These are phyloP conservation scores for Deroptyus accipitrinus DNA, from an alignment of 2,113 vertebrate species.

Conservation along the genomic window DNA sequence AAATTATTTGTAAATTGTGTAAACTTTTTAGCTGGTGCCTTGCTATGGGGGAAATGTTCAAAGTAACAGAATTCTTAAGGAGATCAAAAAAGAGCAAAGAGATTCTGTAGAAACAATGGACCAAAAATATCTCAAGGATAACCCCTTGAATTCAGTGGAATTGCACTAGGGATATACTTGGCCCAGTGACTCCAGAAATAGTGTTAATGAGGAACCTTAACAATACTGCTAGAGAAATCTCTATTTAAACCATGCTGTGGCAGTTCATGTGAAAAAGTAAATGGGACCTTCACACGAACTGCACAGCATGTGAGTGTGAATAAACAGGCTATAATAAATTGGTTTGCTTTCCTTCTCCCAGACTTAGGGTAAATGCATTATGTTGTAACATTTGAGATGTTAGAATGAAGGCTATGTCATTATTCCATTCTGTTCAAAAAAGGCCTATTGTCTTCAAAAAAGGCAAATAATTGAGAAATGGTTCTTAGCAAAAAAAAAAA, in stretches of 20 bases:
- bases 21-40: neutral
- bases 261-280: conserved; percentile 73
- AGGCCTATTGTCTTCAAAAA: neutral
- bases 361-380: conserved; percentile 42
- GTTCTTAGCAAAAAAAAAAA: neutral
- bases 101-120: conserved; percentile 47
- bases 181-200: conserved; percentile 61
- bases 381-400: conserved; percentile 20
- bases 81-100: conserved; percentile 53
- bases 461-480: neutral
- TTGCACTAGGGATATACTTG: conserved; percentile 59
- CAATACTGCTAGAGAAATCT: conserved; percentile 58
- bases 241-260: conserved; percentile 72
- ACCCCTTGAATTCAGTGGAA: conserved; percentile 66
- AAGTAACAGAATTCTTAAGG: conserved; percentile 53
- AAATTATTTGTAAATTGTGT: neutral
- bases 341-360: conserved; percentile 33
- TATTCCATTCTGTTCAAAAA: conserved; percentile 6
- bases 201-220: conserved; percentile 69
- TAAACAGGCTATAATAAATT: conserved; percentile 68
- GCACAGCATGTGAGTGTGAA: conserved; percentile 69
- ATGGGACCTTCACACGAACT: conserved; percentile 67
- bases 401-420: neutral
- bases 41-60: conserved; percentile 7
- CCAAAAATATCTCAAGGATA: conserved; percentile 50